Base-by-base conservation (phyloP, 2,888 invertebrate genomes). In the Elegia similella region DNA sequence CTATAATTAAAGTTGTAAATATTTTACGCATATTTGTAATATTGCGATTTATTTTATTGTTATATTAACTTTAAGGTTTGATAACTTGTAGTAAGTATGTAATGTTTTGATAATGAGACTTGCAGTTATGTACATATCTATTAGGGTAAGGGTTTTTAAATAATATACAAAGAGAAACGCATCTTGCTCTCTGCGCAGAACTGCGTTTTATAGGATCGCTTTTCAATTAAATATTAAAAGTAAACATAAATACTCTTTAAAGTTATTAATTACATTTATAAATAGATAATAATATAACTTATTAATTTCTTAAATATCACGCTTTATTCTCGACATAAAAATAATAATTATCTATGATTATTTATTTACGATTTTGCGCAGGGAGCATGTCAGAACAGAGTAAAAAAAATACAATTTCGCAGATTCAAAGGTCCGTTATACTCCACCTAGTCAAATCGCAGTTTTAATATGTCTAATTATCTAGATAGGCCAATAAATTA, bases 41-140 rank as follows among this genome's bases (percentile, higher is more conserved):
- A 84, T 88, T 86, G 78, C 83, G 78, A 83, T 82, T 83, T 82
- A 80, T 80, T 78, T 72, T 83, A 78, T 84, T 82, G 76, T 78
- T 78, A 73, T 76, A 76, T 83, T 84, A 83, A 87, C 76, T 78
- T 68, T 86, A 88, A 84, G 87, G 80, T 87, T 89, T 88, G 84
- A 84, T 77, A 80, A 83, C 77, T 79, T 81, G 69, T 76, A 73
- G 79, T 83, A 78, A 73, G 78, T 83, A 79, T 80, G 75, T 83
- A 79, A 82, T 81, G 80, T 82, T 83, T 82, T 82, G 77, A 84
- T 82, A 72, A 86, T 80, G 87, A 87, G 88, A 90, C 89, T 88
- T 86, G 81, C 82, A 85, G 82, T 82, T 86, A 75, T 90, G 91
- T 90, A 90, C 87, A 91, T 91, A 90, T 89, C 87, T 89, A 76